phyloP scores from a whole-genome alignment of 2,888 invertebrate genomes.

The Camptogramma bilineatum region DNA sequence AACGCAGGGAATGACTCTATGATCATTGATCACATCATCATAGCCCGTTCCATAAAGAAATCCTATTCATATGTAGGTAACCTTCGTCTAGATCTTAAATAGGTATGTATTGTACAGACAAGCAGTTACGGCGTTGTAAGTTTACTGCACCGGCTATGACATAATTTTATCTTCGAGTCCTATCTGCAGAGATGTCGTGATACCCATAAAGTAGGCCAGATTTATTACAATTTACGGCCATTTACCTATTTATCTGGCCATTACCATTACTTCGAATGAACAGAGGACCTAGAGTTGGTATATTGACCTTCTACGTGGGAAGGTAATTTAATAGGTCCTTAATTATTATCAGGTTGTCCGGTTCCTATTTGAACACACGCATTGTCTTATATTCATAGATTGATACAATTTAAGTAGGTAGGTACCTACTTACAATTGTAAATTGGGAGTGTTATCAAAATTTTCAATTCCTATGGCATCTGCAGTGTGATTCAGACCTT shows the following conservation, averaged over 20 bases:
- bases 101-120: neutral
- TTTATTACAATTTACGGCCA: constrained; percentile 42
- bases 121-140: neutral
- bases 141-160: constrained; percentile 10
- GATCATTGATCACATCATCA: too few species aligned
- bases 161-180: constrained; percentile 30
- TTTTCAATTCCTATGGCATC: too few species aligned
- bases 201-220: constrained; percentile 35
- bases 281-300: too few species aligned
- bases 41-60: too few species aligned
- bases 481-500: too few species aligned
- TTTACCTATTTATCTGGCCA: constrained; percentile 34
- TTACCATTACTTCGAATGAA: constrained; percentile 17
- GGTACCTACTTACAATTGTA: too few species aligned
- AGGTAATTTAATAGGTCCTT: neutral
- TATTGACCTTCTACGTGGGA: neutral
- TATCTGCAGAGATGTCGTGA: constrained; percentile 38
- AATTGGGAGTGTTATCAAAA: too few species aligned
- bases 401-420: too few species aligned
- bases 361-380: neutral
- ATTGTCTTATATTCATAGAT: too few species aligned
- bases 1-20: too few species aligned
- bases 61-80: neutral
- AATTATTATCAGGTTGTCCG: neutral
- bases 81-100: neutral